A percentile compares a stretch with the other conserved stretches of the same genome.
Evolutionary conservation across 2,113 vertebrate genomes (phyloP).

Genomic region (Recurvirostra avosetta): DNA sequence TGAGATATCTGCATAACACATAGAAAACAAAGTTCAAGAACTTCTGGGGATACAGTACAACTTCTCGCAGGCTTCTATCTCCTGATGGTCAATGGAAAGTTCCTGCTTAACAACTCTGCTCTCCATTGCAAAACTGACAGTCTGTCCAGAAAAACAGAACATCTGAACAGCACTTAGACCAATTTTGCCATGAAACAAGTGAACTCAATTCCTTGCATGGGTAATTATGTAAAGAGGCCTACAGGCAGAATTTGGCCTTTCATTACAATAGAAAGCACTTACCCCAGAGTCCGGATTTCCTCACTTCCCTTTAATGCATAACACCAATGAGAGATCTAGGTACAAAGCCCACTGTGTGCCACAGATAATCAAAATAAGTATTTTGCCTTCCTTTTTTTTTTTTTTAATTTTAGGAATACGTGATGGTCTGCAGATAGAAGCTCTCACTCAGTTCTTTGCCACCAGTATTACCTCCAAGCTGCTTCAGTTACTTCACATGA

Average conservation of each 20-base stretch:
- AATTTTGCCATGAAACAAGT: not conserved
- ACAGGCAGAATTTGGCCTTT: not conserved
- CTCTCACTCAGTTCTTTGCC: not conserved
- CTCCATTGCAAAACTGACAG: not conserved
- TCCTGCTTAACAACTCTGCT: not conserved
- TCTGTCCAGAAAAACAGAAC: not conserved
- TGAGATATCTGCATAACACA: rapidly evolving
- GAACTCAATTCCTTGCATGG: not conserved
- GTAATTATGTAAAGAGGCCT: not conserved
- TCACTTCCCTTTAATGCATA: not conserved
- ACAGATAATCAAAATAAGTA: not conserved
- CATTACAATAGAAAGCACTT: not conserved
- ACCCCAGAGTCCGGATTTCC: not conserved
- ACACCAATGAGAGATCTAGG: not conserved
- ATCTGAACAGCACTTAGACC: not conserved
- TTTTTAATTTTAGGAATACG: not conserved
- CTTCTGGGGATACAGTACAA: not conserved
- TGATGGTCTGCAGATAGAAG: not conserved
- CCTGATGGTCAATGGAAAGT: not conserved
- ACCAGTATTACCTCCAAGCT: not conserved
- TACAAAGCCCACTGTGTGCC: not conserved
- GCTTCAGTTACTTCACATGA: not conserved
- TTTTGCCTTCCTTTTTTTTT: not conserved
- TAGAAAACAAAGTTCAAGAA: not conserved
- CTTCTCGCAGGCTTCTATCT: not conserved